Conservation (phyloP, 2,113 vertebrate species). For the Peromyscus californicus region DNA sequence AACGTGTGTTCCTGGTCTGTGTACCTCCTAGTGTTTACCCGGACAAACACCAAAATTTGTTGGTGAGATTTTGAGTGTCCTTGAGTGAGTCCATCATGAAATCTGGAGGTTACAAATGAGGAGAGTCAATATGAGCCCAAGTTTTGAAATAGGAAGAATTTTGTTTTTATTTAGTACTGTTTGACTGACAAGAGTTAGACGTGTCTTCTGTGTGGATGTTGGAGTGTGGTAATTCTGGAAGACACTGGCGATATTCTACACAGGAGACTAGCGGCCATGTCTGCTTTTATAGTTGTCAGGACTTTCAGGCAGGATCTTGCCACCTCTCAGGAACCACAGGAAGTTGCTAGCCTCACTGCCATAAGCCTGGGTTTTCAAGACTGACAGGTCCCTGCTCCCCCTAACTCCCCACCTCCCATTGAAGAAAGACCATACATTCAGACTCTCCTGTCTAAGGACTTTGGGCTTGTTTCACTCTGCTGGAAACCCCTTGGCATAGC, state of each 20-base stretch:
- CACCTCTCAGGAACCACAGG: slow-evolving; percentile 14
- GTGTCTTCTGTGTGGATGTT: not conserved
- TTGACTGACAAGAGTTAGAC: not conserved
- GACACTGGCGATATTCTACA: not conserved
- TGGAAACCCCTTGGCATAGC: slow-evolving; percentile 21
- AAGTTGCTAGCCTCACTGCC: slow-evolving; percentile 48
- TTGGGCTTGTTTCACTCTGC: slow-evolving; percentile 35
- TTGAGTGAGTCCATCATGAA: slow-evolving; percentile 2
- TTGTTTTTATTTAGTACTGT: not conserved
- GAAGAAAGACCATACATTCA: slow-evolving; percentile 64
- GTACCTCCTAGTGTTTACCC: slow-evolving; percentile 13
- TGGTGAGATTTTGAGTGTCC: slow-evolving; percentile 16
- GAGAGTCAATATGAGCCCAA: not conserved
- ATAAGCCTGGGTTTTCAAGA: slow-evolving; percentile 41
- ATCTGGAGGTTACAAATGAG: slow-evolving; percentile 8
- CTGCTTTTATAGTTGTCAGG: slow-evolving; percentile 26
- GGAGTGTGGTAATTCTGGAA: slow-evolving; percentile 31
- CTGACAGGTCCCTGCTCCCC: slow-evolving; percentile 18
- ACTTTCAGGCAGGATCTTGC: not conserved
- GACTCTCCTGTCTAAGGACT: slow-evolving; percentile 11
- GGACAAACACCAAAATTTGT: slow-evolving; percentile 51
- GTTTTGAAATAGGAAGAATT: not conserved
- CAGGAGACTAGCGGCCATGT: not conserved
- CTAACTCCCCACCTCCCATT: not conserved
- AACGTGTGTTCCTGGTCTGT: slow-evolving; percentile 14